Percentiles rank a stretch among this genome's conserved stretches.
phyloP scores from a whole-genome alignment of 1,140 invertebrate genomes.

The Probaryconus sp. region DNA sequence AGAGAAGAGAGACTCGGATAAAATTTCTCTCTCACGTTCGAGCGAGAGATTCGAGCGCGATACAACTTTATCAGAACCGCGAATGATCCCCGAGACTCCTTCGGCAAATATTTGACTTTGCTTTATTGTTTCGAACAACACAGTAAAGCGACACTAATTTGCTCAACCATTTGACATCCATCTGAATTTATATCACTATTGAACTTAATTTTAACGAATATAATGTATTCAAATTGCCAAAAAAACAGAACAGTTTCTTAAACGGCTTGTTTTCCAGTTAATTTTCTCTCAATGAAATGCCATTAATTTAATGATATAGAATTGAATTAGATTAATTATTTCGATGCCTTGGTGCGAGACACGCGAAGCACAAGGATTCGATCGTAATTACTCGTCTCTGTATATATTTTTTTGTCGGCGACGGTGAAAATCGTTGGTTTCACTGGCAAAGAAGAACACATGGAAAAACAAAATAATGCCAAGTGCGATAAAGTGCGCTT shows the following conservation, averaged over 20 bases:
- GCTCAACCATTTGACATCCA: too few relatives aligned
- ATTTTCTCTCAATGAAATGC: too few relatives aligned
- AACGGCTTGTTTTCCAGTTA: too few relatives aligned
- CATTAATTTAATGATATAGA: too few relatives aligned
- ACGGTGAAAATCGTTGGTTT: slow-evolving; percentile 47
- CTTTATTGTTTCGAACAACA: background rate
- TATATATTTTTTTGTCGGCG: slow-evolving; percentile 1
- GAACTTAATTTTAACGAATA: too few relatives aligned
- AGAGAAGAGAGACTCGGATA: slow-evolving; percentile 36
- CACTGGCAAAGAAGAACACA: slow-evolving; percentile 1
- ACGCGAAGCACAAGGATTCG: too few relatives aligned
- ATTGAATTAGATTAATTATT: too few relatives aligned
- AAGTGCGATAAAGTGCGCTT: slow-evolving; percentile 30
- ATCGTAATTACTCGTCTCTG: background rate
- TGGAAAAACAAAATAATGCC: slow-evolving; percentile 37
- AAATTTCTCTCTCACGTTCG: slow-evolving; percentile 53
- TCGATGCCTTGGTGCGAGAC: too few relatives aligned
- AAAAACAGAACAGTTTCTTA: too few relatives aligned
- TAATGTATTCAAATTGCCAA: too few relatives aligned
- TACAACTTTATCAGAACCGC: slow-evolving; percentile 36
- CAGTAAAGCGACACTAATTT: background rate
- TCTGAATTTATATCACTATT: too few relatives aligned
- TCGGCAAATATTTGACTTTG: slow-evolving; percentile 37
- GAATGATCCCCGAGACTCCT: slow-evolving; percentile 20
- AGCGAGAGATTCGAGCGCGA: slow-evolving; percentile 35